Conservation (phyloP, 2,113 vertebrate species). For the Colistium nudipinnis region DNA sequence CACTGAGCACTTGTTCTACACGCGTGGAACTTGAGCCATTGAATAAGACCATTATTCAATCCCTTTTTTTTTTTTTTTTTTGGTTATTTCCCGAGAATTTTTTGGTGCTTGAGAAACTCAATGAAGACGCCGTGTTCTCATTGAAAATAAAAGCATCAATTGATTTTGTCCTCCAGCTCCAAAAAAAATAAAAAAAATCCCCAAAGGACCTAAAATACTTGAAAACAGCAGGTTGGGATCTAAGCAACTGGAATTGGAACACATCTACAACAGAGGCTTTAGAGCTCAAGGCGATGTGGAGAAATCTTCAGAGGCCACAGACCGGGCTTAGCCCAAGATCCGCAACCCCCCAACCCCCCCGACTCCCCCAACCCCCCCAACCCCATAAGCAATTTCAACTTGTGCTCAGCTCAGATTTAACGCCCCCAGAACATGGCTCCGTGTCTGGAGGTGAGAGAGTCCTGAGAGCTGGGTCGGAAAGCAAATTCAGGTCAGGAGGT, state of each 20-base stretch:
- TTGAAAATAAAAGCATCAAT: constrained; percentile 44
- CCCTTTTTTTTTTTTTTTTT: neutral
- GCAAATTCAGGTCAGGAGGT: constrained; percentile 5
- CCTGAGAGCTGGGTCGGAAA: constrained; percentile 8
- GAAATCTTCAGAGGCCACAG: constrained; percentile 60
- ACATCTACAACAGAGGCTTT: constrained; percentile 65
- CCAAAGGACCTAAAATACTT: constrained; percentile 33
- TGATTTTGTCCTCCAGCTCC: constrained; percentile 36
- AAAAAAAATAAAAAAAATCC: constrained; percentile 13
- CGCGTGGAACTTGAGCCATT: neutral
- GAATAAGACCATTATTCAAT: constrained; percentile 24
- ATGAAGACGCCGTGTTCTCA: constrained; percentile 25
- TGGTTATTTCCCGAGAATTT: constrained; percentile 2
- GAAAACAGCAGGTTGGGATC: neutral
- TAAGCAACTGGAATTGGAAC: constrained; percentile 67
- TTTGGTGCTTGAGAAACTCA: constrained; percentile 12
- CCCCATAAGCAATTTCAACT: constrained; percentile 52
- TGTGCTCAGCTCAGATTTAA: constrained; percentile 54
- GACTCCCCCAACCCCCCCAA: neutral
- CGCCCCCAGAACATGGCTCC: constrained; percentile 36
- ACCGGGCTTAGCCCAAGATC: constrained; percentile 63
- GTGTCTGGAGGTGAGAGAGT: constrained; percentile 56
- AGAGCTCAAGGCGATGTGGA: constrained; percentile 60
- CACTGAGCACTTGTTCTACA: neutral
- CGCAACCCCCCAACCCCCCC: neutral